phyloP scores from a whole-genome alignment of 2,888 invertebrate species.

The Calameuta idolon region DNA sequence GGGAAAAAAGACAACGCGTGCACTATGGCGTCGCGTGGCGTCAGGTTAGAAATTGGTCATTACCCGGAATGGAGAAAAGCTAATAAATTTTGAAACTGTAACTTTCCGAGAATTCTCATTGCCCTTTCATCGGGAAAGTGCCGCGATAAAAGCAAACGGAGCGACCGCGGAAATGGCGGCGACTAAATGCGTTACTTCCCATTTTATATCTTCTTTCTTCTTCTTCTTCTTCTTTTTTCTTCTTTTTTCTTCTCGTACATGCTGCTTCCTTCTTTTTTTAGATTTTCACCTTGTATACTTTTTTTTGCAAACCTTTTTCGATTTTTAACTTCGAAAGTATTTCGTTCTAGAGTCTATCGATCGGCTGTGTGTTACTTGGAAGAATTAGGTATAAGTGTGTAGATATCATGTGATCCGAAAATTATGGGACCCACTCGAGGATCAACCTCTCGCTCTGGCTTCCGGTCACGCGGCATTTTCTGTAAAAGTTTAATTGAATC shows the following conservation, averaged over 20 bases:
- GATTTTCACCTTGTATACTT: slow-evolving; percentile 13
- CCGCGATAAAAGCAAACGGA: slow-evolving; percentile 10
- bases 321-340: background rate
- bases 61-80: background rate
- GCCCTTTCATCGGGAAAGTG: slow-evolving; percentile 16
- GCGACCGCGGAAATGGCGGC: background rate
- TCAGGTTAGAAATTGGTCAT: background rate
- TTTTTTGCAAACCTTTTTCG: background rate
- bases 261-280: slow-evolving; percentile 11
- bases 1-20: background rate
- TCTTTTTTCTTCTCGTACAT: background rate
- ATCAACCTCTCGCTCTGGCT: background rate
- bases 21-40: background rate
- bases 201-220: slow-evolving; percentile 15
- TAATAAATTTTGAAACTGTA: background rate
- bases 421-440: background rate
- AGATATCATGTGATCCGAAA: background rate
- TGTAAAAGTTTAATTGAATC: background rate
- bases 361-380: too few relatives aligned
- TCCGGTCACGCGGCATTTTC: background rate
- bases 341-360: slow-evolving; percentile 3
- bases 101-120: background rate
- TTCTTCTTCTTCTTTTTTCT: slow-evolving; percentile 9
- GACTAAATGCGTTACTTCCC: slow-evolving; percentile 11
- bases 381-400: too few relatives aligned